A percentile compares a stretch with the other conserved stretches of the same genome.
Conservation (phyloP, 2,797 vertebrate genomes). For the Tenualosa thibaudeaui region DNA sequence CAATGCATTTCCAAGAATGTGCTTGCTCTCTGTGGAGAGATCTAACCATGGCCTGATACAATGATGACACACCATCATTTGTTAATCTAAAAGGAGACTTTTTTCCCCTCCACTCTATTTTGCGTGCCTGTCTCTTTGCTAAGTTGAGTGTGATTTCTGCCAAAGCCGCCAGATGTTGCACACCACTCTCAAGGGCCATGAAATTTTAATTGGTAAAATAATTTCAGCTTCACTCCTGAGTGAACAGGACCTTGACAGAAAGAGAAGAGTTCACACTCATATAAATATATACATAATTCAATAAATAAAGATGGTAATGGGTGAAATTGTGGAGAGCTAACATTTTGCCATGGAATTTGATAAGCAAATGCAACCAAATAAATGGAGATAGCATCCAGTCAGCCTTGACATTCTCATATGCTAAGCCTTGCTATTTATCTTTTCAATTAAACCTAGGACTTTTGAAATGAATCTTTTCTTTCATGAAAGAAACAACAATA, state of each 20-base stretch:
- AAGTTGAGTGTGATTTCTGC: conserved; percentile 28
- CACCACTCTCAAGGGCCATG: conserved; percentile 38
- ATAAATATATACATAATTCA: conserved; percentile 23
- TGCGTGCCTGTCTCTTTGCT: conserved; percentile 20
- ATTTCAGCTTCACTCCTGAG: conserved; percentile 25
- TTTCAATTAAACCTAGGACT: not conserved
- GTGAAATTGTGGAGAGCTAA: not conserved
- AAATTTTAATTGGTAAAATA: conserved; percentile 40
- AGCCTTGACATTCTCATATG: not conserved
- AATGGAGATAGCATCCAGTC: not conserved
- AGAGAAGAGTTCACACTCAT: not conserved
- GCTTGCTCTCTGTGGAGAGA: not conserved
- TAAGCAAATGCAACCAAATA: not conserved
- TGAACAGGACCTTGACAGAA: not conserved
- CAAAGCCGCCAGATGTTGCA: conserved; percentile 39
- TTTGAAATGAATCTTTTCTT: not conserved
- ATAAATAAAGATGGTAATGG: not conserved
- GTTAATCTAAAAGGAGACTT: not conserved
- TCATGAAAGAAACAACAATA: not conserved
- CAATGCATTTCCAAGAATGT: not conserved
- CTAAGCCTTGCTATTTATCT: not conserved
- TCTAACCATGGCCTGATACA: not conserved
- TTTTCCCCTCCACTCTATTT: not conserved
- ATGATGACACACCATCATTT: not conserved
- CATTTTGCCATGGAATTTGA: not conserved